Conservation (phyloP, 1,140 invertebrate genomes). For the Prorops nasuta region DNA sequence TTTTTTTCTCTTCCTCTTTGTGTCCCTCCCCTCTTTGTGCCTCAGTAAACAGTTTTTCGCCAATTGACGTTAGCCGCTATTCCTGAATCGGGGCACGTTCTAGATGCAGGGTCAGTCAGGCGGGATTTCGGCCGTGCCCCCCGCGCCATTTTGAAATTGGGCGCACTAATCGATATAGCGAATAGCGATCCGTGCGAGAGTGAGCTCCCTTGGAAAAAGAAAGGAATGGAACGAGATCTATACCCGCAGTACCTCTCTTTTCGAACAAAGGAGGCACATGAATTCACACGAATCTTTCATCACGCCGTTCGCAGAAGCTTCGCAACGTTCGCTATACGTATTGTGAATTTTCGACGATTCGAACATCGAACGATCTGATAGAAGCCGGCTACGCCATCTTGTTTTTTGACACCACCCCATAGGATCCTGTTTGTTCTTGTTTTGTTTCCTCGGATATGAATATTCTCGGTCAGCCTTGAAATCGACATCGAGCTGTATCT, state of each 20-base stretch:
- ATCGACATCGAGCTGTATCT: no score
- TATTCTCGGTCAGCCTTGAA: no score
- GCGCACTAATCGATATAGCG: constrained; percentile 46
- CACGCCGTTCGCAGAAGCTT: no score
- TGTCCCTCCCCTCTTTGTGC: neutral
- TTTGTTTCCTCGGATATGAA: no score
- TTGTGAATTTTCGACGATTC: neutral
- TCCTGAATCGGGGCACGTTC: neutral
- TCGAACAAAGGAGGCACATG: no score
- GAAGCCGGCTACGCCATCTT: constrained; percentile 38
- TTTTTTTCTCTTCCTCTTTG: constrained; percentile 4
- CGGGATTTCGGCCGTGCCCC: constrained; percentile 25
- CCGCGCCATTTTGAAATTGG: constrained; percentile 53
- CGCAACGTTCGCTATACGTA: no score
- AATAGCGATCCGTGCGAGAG: constrained; percentile 15
- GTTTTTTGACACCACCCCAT: constrained; percentile 13
- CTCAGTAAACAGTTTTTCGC: neutral
- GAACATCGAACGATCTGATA: neutral
- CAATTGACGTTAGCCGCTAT: neutral
- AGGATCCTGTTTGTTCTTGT: no score
- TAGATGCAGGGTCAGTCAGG: neutral
- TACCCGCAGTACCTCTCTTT: no score
- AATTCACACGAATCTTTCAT: no score
- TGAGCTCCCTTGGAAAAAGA: constrained; percentile 17
- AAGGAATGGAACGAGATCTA: no score